Base-by-base conservation (phyloP, 2,113 vertebrate species). In the Gymnogyps californianus region DNA sequence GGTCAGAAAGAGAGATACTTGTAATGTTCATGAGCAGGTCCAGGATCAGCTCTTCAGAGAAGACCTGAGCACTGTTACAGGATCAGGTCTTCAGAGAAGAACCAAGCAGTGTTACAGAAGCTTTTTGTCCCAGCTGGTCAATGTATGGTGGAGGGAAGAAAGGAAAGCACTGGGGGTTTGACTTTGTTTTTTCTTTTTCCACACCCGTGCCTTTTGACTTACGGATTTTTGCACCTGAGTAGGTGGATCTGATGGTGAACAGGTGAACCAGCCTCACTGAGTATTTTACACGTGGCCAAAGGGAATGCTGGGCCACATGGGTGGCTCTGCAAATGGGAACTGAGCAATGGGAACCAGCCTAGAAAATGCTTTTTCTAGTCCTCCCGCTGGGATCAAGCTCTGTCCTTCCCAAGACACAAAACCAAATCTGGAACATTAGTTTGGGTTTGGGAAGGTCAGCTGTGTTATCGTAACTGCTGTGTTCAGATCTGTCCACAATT, bases 31-130 rank as follows among this genome's bases (percentile, higher is more conserved):
- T 64, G n/a, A 70, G 17, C 15, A 18, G 19, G 31, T 44, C 49
- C 25, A 49, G 32, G 42, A 78, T 38, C 58, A 49, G 31, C 31
- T 80, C 64, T 69, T 87, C 40, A 66, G 62, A 76, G 31, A 80
- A 59, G 28, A 55, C 26, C 58, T 46, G 40, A 76, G 20, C 26
- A 32, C 61, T 57, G 34, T 62, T 42, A n/a, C 12, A 9, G 31
- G 42, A 49, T 66, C 34, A 52, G 34, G 24, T 55, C 66, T 62
- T 75, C 42, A 40, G 26, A 49, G 42, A 79, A 67, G 22, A 83
- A 13, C 15, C 0, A 0, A 78, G 69, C 64, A 69, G 7, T 38
- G 4, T n/a, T 69, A 74, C 0, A 3, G 42, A 34, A 52, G 21
- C 4, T 28, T 91, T 95, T 64, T 91, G 77, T 89, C 52, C 31